Percentiles rank a stretch among this genome's conserved stretches.
Evolutionary conservation across 1,140 invertebrate genomes (phyloP).

Genomic region (Calliopsis andreniformis): DNA sequence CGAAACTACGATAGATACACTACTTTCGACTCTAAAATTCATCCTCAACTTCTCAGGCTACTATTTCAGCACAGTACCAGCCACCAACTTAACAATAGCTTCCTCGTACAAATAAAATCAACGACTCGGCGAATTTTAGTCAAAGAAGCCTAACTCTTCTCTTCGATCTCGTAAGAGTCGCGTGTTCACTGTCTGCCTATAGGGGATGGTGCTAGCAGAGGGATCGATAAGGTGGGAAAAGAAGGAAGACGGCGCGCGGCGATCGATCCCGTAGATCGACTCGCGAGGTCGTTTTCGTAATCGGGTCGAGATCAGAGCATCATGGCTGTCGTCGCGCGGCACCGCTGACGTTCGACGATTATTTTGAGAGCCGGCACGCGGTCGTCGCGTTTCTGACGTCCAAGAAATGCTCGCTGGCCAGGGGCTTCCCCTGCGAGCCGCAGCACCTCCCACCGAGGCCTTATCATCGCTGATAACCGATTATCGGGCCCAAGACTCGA

Average conservation of each 20-base stretch:
- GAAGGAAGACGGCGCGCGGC: too few relatives aligned
- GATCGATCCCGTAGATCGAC: background rate
- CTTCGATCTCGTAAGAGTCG: background rate
- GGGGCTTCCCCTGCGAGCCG: background rate
- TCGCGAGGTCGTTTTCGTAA: conserved; percentile 41
- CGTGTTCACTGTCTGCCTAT: background rate
- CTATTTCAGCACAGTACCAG: too few relatives aligned
- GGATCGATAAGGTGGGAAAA: conserved; percentile 13
- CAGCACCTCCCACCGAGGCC: background rate
- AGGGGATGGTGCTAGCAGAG: background rate
- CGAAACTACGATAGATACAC: too few relatives aligned
- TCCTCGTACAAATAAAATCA: too few relatives aligned
- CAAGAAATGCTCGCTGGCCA: background rate
- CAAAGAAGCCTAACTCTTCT: too few relatives aligned
- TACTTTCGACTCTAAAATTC: too few relatives aligned
- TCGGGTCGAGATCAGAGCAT: conserved; percentile 52
- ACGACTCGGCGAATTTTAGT: too few relatives aligned
- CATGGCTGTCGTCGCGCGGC: conserved; percentile 1
- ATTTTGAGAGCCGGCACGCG: conserved; percentile 54
- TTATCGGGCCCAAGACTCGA: too few relatives aligned
- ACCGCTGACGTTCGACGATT: conserved; percentile 47
- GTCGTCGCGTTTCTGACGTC: conserved; percentile 32
- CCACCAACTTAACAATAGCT: too few relatives aligned
- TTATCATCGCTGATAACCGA: background rate
- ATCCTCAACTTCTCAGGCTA: too few relatives aligned